Conservation (phyloP, 2,888 invertebrate genomes). For the Baronia brevicornis region DNA sequence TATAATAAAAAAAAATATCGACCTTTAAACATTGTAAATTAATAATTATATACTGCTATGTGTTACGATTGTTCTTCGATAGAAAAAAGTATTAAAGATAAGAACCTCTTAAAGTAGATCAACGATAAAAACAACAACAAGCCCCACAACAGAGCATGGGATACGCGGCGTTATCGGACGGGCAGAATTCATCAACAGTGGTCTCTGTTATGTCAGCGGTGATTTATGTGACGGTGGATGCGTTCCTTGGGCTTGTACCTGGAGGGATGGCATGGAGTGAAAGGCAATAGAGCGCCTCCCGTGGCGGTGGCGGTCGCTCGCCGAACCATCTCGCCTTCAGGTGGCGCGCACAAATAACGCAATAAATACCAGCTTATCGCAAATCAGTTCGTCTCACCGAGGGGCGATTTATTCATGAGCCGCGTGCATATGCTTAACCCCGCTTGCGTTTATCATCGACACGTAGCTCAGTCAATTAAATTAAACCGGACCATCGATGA, state of each 20-base stretch:
- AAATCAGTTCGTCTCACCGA: conserved; percentile 68
- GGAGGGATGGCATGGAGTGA: conserved; percentile 41
- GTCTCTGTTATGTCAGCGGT: conserved; percentile 40
- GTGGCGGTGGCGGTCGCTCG: conserved; percentile 41
- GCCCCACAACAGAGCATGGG: too few relatives aligned
- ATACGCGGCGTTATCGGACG: conserved; percentile 30
- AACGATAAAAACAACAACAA: too few relatives aligned
- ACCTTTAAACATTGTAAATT: too few relatives aligned
- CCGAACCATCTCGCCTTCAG: conserved; percentile 32
- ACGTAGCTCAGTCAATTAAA: conserved; percentile 68
- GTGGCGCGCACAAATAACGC: conserved; percentile 64
- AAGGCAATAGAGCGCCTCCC: conserved; percentile 56
- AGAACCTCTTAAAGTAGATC: neutral
- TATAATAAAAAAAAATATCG: too few relatives aligned
- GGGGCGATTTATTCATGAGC: conserved; percentile 68
- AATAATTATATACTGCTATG: too few relatives aligned
- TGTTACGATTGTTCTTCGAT: too few relatives aligned
- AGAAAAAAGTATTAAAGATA: too few relatives aligned
- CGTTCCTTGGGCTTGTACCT: conserved; percentile 29
- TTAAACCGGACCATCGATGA: conserved; percentile 66
- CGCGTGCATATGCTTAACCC: conserved; percentile 62
- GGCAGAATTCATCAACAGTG: conserved; percentile 46
- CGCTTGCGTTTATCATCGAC: conserved; percentile 67
- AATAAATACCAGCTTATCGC: conserved; percentile 73
- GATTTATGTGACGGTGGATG: conserved; percentile 51